These are phyloP conservation scores for Dallia pectoralis DNA, from an alignment of 2,797 vertebrate species.

Conservation along the genomic window DNA sequence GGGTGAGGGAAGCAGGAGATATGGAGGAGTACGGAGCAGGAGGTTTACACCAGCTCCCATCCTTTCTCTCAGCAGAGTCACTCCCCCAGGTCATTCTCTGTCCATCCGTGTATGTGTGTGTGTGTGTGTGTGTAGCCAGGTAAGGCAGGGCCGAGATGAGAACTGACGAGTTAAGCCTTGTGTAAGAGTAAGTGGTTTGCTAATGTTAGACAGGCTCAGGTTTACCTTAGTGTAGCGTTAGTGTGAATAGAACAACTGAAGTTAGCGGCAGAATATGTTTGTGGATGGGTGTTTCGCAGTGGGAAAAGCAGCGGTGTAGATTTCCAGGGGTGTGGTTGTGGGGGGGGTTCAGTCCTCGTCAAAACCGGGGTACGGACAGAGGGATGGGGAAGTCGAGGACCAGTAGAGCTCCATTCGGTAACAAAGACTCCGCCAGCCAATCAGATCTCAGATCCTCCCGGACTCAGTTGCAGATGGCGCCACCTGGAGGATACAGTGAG, in stretches of 20 bases:
- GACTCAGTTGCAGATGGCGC: conserved; percentile 59
- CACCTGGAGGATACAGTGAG: conserved; percentile 56
- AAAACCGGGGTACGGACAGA: conserved; percentile 56
- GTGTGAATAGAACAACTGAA: background rate
- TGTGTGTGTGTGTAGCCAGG: background rate
- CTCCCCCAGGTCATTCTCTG: conserved; percentile 67
- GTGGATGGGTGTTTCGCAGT: conserved; percentile 8
- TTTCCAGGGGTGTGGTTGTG: conserved; percentile 18
- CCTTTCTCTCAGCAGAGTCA: conserved; percentile 67
- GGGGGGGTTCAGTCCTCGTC: conserved; percentile 61
- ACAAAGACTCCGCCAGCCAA: conserved; percentile 63
- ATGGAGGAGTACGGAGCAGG: conserved; percentile 41
- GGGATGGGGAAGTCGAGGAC: conserved; percentile 64
- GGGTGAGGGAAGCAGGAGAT: conserved; percentile 14
- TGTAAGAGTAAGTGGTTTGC: background rate
- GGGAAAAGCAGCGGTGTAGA: conserved; percentile 16
- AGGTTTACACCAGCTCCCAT: conserved; percentile 42
- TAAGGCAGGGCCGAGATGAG: conserved; percentile 21
- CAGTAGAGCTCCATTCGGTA: conserved; percentile 65
- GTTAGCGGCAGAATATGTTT: background rate
- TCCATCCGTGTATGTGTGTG: conserved; percentile 59
- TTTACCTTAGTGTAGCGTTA: background rate
- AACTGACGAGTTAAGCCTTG: background rate
- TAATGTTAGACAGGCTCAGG: background rate
- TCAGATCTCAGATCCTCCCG: conserved; percentile 73